These are phyloP conservation scores for Labroides dimidiatus DNA, from an alignment of 2,797 vertebrate species.

Conservation along the genomic window DNA sequence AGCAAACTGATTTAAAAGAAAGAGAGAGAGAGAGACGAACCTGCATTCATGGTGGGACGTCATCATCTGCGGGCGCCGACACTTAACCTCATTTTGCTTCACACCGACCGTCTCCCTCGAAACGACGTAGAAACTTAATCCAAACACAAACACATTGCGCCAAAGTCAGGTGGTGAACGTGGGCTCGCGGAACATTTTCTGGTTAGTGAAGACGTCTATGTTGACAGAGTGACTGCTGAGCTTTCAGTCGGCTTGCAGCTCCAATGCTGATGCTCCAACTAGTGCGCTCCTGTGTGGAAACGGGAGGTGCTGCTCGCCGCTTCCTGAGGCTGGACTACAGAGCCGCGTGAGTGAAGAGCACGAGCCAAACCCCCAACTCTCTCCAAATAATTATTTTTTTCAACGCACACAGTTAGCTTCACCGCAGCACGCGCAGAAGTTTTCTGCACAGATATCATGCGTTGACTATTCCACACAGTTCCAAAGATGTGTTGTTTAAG, in stretches of 20 bases:
- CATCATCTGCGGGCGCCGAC: slow-evolving; percentile 77
- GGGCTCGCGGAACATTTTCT: slow-evolving; percentile 20
- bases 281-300: slow-evolving; percentile 73
- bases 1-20: too few relatives aligned
- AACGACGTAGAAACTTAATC: slow-evolving; percentile 70
- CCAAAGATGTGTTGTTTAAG: background rate
- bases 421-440: background rate
- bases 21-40: slow-evolving; percentile 58
- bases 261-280: slow-evolving; percentile 62
- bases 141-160: slow-evolving; percentile 41
- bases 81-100: slow-evolving; percentile 69
- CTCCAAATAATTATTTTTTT: background rate
- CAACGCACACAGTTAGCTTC: background rate
- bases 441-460: background rate
- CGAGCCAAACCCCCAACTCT: slow-evolving; percentile 50
- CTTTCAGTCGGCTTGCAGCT: slow-evolving; percentile 51
- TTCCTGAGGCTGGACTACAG: slow-evolving; percentile 81
- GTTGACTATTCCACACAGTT: background rate
- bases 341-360: slow-evolving; percentile 59
- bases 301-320: slow-evolving; percentile 80
- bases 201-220: slow-evolving; percentile 38
- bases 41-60: slow-evolving; percentile 84
- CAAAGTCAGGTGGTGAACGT: slow-evolving; percentile 3
- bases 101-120: slow-evolving; percentile 53
- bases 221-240: slow-evolving; percentile 40